These are phyloP conservation scores for Hypocryptadius cinnamomeus DNA, from an alignment of 2,113 vertebrate genomes.

Conservation along the genomic window DNA sequence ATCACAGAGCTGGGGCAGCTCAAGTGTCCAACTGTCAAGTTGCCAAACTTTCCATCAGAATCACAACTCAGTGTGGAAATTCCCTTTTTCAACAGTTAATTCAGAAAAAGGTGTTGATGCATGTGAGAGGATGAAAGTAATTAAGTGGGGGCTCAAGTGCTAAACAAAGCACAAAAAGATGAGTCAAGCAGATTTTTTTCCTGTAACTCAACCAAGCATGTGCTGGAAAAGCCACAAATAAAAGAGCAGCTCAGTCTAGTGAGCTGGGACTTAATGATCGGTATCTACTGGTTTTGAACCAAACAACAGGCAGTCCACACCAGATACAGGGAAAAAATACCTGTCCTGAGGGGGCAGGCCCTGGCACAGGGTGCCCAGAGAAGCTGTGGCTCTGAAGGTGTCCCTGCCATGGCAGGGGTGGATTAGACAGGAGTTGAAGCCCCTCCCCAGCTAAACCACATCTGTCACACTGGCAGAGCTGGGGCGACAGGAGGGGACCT, in stretches of 20 bases:
- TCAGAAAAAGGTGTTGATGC: not conserved
- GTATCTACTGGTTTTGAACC: too few relatives aligned
- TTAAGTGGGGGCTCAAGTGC: not conserved
- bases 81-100: not conserved
- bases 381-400: not conserved
- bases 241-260: not conserved
- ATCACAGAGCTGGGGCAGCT: not conserved
- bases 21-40: fast-evolving
- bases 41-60: not conserved
- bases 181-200: not conserved
- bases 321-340: not conserved
- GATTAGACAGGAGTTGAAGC: not conserved
- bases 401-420: not conserved
- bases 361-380: not conserved
- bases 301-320: too few relatives aligned
- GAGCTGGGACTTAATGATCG: fast-evolving
- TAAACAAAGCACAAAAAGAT: not conserved
- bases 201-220: not conserved
- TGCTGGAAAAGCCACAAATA: not conserved
- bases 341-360: not conserved
- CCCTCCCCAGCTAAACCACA: not conserved
- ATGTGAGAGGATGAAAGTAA: not conserved
- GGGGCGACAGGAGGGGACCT: not conserved
- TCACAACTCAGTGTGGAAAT: not conserved
- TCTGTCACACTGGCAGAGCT: not conserved